Evolutionary conservation across 1,140 invertebrate genomes (phyloP), one percentile per base, ranked within the genome.

Genomic region (Drosophila kanapiae): DNA sequence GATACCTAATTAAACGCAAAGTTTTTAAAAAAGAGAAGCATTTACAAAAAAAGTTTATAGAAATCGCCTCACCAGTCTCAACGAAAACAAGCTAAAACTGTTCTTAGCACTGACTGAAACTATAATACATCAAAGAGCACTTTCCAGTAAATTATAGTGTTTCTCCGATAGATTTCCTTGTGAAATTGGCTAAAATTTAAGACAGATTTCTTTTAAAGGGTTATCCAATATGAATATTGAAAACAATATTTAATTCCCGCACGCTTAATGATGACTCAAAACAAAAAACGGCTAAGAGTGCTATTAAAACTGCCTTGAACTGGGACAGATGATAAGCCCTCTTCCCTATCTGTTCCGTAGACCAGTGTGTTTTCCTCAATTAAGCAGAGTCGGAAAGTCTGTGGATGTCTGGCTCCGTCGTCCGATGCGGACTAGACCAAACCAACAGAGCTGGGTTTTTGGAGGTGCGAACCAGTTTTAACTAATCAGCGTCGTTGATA

Each of bases 391-490:
- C 54, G 38, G 14, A 40, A 37, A 49, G 53, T 56, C 53, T 54
- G 51, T 42, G 38, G 13, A n/a, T n/a, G n/a, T n/a, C 61, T 51
- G 59, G 68, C 42, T 53, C 56, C 51, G 16, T 27, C 37, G 18
- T 42, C 61, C 61, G 65, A 69, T 67, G 37, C n/a, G 31, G 67
- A 62, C 82, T 87, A 70, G 83, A 75, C 70, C 53, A 63, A 86
- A 82, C 82, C 83, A 75, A 65, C 84, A 54, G 48, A 67, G 42
- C 80, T 86, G 79, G 86, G 82, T 72, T 86, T 86, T 78, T 75
- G 79, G 84, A 67, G 75, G 83, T 75, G 35, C 54, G 69, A 76
- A 86, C 82, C 79, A 87, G 82, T 79, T 86, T 87, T 38, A 87
- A 82, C 83, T 82, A 86, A 87, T 64, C 54, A 23, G 35, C 23